A percentile compares a stretch with the other conserved stretches of the same genome.
Evolutionary conservation across 2,113 vertebrate genomes (phyloP).

Genomic region (Ptilorrhoa leucosticta): DNA sequence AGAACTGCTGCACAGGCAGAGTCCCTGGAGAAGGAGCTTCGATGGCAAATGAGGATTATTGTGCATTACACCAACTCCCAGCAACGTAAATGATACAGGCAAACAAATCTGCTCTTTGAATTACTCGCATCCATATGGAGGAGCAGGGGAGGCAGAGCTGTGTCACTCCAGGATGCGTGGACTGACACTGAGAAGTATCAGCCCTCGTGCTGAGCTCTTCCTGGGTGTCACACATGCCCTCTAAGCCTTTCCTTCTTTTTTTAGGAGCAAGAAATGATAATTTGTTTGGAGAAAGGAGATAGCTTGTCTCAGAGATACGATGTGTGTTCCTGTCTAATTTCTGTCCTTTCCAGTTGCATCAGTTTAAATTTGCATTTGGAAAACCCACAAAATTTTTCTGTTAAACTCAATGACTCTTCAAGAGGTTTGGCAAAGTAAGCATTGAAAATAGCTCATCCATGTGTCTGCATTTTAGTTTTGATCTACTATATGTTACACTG

Average conservation of each 20-base stretch:
- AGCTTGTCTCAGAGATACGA: background rate
- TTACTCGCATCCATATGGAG: background rate
- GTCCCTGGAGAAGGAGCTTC: background rate
- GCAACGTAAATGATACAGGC: background rate
- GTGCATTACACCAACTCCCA: constrained; percentile 31
- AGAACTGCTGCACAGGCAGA: background rate
- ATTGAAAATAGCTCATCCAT: background rate
- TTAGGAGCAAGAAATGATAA: background rate
- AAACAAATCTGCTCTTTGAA: constrained; percentile 24
- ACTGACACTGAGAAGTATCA: background rate
- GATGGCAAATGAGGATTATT: constrained; percentile 20
- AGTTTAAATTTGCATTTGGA: background rate
- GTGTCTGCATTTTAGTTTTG: background rate
- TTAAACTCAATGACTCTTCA: background rate
- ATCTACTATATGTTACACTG: background rate
- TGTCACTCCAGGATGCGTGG: background rate
- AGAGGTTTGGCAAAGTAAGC: background rate
- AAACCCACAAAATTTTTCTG: background rate
- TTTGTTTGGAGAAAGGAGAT: background rate
- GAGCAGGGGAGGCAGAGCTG: constrained; percentile 7
- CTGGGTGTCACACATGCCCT: background rate
- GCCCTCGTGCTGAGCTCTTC: background rate
- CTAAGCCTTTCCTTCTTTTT: background rate
- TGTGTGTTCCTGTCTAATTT: background rate
- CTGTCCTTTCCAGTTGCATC: background rate